Conservation (phyloP, 2,113 vertebrate genomes). For the Tragelaphus imberbis region DNA sequence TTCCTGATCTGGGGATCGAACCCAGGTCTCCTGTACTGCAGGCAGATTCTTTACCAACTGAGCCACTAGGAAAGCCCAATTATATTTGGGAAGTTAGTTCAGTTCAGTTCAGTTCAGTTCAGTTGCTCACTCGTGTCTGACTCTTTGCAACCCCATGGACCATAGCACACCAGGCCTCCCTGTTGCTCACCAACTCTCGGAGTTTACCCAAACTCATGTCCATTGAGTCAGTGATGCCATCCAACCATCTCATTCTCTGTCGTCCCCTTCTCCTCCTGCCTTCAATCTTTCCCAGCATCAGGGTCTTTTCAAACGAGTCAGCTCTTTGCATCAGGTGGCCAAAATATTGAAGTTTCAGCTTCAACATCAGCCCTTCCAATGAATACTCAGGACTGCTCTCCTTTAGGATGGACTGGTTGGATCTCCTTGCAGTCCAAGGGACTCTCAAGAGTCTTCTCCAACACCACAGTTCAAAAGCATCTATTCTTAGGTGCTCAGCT, state of each 20-base stretch:
- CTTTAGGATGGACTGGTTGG: not conserved
- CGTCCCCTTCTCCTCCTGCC: not conserved
- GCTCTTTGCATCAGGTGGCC: not conserved
- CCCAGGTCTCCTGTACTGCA: not conserved
- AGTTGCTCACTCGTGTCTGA: not conserved
- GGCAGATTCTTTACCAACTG: not conserved
- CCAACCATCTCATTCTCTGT: not conserved
- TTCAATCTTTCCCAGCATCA: not conserved
- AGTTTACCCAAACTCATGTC: not conserved
- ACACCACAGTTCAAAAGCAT: not conserved
- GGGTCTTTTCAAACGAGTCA: not conserved
- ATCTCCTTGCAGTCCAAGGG: not conserved
- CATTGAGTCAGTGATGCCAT: not conserved
- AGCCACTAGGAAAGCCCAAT: not conserved
- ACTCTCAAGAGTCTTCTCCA: not conserved
- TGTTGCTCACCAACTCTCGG: not conserved
- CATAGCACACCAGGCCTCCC: not conserved
- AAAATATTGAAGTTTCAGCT: not conserved
- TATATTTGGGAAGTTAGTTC: not conserved
- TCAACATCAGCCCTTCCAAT: not conserved
- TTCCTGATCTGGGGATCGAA: not conserved
- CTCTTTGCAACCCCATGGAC: not conserved
- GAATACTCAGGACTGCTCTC: not conserved
- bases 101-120: not conserved
- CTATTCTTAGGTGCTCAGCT: not conserved